These are phyloP conservation scores for Carabus problematicus DNA, from an alignment of 2,888 invertebrate species.

Conservation along the genomic window DNA sequence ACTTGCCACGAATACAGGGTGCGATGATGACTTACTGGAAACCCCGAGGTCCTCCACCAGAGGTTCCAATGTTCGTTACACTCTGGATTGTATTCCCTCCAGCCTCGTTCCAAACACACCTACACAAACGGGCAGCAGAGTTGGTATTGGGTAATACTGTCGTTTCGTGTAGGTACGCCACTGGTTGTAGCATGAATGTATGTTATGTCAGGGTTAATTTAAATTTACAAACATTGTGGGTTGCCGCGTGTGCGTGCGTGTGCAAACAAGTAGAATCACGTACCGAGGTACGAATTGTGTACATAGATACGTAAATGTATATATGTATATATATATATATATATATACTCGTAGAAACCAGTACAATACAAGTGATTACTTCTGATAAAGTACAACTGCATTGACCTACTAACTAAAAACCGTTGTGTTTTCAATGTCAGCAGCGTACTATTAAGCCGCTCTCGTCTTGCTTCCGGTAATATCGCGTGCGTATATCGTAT, in stretches of 20 bases:
- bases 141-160: constrained; percentile 21
- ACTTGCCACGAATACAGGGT: constrained; percentile 76
- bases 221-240: no score
- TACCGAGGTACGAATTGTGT: no score
- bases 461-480: constrained; percentile 11
- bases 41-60: constrained; percentile 85
- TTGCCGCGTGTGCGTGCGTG: no score
- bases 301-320: no score
- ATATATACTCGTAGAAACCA: not conserved
- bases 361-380: not conserved
- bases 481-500: constrained; percentile 51
- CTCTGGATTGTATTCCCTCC: constrained; percentile 75
- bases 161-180: no score
- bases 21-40: constrained; percentile 70
- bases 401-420: not conserved
- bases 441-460: not conserved
- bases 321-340: not conserved
- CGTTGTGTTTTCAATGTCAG: not conserved
- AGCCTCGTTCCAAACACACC: constrained; percentile 81
- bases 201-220: no score
- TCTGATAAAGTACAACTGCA: no score
- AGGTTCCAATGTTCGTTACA: constrained; percentile 79
- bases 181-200: no score
- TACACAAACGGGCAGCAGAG: constrained; percentile 51
- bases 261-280: no score